These are phyloP conservation scores for Apostichopus parvimensis DNA, from an alignment of 35 echinoderm and acorn worm genomes.

Conservation along the genomic window DNA sequence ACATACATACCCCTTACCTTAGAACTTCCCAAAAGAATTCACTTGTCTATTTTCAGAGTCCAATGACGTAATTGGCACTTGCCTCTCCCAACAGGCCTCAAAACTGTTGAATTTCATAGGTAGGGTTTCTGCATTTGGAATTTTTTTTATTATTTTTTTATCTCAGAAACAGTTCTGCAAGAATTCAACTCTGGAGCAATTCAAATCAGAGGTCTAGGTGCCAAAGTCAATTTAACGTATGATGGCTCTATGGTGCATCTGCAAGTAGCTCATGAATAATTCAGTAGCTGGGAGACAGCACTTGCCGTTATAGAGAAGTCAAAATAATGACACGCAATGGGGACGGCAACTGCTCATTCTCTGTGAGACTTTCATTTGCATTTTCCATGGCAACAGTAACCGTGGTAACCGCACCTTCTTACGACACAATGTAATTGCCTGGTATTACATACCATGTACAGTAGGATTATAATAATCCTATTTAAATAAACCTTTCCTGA, in stretches of 20 bases:
- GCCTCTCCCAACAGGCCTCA: conserved; percentile 17
- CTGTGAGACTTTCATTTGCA: not conserved
- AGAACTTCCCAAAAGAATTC: conserved; percentile 9
- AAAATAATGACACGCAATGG: too few relatives aligned
- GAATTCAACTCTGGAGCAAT: not conserved
- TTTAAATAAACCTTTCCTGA: too few relatives aligned
- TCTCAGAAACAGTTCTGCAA: not conserved
- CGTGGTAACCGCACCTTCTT: not conserved
- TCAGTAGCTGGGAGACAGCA: not conserved
- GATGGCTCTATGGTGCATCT: not conserved
- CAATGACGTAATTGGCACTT: conserved; percentile 43
- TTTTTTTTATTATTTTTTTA: not conserved
- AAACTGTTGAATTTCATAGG: conserved; percentile 44
- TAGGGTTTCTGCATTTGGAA: conserved; percentile 23
- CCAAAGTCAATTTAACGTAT: conserved; percentile 35
- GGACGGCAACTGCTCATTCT: too few relatives aligned
- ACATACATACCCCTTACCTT: not conserved
- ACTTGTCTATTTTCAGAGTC: conserved; percentile 42
- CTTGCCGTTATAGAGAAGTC: too few relatives aligned
- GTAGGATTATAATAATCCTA: too few relatives aligned
- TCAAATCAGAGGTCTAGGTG: conserved; percentile 37
- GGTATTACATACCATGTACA: too few relatives aligned
- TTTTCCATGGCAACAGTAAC: not conserved
- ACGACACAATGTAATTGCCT: too few relatives aligned
- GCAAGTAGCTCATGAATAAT: conserved; percentile 5